Evolutionary conservation across 2,797 vertebrate genomes (phyloP).

Genomic region (Parauchenoglanis punctatus): DNA sequence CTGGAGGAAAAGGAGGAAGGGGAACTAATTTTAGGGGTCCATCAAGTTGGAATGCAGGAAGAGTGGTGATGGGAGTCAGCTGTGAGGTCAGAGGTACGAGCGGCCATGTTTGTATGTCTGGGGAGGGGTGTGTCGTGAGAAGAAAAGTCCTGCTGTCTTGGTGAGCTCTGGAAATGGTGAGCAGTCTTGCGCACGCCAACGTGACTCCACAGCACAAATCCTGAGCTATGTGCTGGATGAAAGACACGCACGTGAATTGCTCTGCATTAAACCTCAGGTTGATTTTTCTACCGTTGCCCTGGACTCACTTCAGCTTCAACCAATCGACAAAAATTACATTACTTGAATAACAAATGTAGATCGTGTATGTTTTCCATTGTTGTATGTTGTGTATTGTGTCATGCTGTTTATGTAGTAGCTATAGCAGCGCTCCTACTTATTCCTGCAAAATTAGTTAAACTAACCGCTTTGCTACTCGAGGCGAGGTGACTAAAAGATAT

Average conservation of each 20-base stretch:
- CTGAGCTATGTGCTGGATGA: neutral
- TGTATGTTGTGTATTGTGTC: no score
- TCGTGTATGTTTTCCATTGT: neutral
- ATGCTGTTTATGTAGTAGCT: neutral
- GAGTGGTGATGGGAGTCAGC: conserved; percentile 63
- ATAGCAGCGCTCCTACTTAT: neutral
- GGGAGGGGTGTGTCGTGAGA: conserved; percentile 65
- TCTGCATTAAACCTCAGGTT: neutral
- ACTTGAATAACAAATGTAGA: neutral
- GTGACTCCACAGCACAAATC: conserved; percentile 39
- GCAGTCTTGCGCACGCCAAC: neutral
- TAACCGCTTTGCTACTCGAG: neutral
- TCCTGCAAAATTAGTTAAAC: neutral
- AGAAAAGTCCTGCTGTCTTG: conserved; percentile 51
- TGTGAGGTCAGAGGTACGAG: conserved; percentile 46
- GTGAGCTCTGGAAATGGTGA: no score
- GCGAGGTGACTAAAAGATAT: neutral
- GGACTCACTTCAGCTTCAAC: neutral
- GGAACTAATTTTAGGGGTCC: conserved; percentile 54
- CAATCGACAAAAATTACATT: neutral
- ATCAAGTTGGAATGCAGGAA: conserved; percentile 54
- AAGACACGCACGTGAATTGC: neutral
- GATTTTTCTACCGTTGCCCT: neutral
- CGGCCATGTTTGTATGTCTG: conserved; percentile 37
- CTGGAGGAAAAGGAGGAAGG: conserved; percentile 39